Base-by-base conservation (phyloP, 1,140 invertebrate species). In the Anoplophora glabripennis region DNA sequence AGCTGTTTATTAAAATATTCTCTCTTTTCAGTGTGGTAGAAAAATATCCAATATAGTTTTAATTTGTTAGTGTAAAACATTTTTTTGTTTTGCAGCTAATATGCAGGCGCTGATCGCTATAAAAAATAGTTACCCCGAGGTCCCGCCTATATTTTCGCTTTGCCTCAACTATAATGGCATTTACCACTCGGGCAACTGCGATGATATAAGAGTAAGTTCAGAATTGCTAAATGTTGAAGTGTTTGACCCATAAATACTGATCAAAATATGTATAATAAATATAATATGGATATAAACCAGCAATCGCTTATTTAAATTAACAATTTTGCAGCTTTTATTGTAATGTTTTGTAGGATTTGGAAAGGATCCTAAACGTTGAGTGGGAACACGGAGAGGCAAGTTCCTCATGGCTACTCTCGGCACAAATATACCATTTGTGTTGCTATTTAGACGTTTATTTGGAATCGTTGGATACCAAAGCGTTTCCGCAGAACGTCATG, bases 381-480 rank as follows among this genome's bases (percentile, higher is more conserved):
- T 84, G 78, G 76, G 66, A 74, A 36, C 73, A 67, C 5, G 68
- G 72, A 12, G 66, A 61, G 17, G 75, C 70, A 34, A 72, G 72
- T 44, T 61, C 72, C 49, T 69, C 78, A 34, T 74, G 77, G 63
- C 73, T 90, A 15, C 76, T 97, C 5, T 82, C 88, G 11, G 81
- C 84, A 21, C 92, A 95, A 77, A 76, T 96, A 4, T 85, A 88
- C 52, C 84, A 89, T 59, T 76, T 95, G 37, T 80, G 92, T 65
- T 86, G 87, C 44, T 93, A 89, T 73, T 85, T 95, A 61, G 94
- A 97, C 76, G 85, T 96, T 55, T 89, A 90, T 63, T 76, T 96
- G 28, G 93, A 96, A 76, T 90, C 92, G 0, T 84, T 77, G 37
- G 80, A 82, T 17, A 81, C 84, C 9, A 74, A 80, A 12, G 86